Conservation (phyloP, 2,113 vertebrate species). For the Pavo muticus region DNA sequence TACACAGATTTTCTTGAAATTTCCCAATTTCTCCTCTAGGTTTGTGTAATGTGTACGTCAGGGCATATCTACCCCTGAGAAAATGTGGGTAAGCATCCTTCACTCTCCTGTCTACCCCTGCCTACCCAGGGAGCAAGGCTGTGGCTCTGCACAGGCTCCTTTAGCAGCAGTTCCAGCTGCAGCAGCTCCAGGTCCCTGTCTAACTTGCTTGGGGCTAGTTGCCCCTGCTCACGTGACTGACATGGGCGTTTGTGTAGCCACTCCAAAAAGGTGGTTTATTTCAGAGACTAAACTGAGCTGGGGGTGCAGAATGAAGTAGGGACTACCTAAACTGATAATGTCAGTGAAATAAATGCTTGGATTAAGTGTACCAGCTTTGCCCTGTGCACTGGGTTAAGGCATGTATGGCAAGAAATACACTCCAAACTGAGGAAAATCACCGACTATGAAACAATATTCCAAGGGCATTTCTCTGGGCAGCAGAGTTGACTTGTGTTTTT, state of each 20-base stretch:
- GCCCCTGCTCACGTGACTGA: background rate
- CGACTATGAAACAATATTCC: background rate
- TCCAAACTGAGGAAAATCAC: background rate
- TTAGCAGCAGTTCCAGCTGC: background rate
- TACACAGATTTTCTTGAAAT: background rate
- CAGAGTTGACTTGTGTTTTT: background rate
- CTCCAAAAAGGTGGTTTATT: background rate
- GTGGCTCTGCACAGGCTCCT: background rate
- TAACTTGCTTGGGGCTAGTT: background rate
- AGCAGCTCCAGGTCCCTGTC: background rate
- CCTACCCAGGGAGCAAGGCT: background rate
- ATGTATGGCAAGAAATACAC: background rate
- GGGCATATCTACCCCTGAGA: background rate
- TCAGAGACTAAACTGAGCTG: background rate
- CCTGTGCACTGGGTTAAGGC: background rate
- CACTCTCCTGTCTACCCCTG: background rate
- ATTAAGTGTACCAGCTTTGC: background rate
- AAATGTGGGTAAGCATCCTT: background rate
- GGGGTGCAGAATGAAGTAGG: background rate
- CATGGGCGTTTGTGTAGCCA: background rate
- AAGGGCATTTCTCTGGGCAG: background rate
- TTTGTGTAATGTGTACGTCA: background rate
- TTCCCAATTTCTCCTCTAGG: background rate
- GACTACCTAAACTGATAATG: background rate
- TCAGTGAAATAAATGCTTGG: background rate